Evolutionary conservation across 2,113 vertebrate genomes (phyloP).

Genomic region (Perognathus longimembris): DNA sequence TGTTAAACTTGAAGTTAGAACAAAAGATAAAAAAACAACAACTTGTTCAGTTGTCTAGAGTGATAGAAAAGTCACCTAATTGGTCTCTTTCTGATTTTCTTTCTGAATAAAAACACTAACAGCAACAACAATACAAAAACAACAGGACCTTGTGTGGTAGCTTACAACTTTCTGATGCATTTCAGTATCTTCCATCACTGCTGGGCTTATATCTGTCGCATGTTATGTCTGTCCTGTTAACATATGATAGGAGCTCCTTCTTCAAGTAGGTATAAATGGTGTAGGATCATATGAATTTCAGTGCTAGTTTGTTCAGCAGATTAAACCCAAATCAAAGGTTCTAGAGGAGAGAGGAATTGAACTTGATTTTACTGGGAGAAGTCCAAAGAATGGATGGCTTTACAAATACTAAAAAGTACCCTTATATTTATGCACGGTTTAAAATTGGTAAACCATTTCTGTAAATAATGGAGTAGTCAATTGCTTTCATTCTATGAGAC

Average conservation of each 20-base stretch:
- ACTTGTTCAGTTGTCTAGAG: not conserved
- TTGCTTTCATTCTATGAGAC: not conserved
- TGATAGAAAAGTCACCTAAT: not conserved
- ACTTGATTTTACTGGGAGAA: not conserved
- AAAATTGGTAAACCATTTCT: not conserved
- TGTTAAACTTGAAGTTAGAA: constrained; percentile 27
- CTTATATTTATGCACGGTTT: not conserved
- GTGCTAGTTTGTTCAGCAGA: not conserved
- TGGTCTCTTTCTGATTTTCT: not conserved
- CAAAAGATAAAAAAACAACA: not conserved
- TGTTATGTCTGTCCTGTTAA: not conserved
- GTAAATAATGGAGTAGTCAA: not conserved
- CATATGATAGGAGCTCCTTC: not conserved
- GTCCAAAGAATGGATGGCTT: not conserved
- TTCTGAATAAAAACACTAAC: not conserved
- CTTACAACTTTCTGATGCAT: not conserved
- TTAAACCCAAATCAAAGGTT: not conserved
- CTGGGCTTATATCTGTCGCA: not conserved
- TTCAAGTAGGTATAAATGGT: not conserved
- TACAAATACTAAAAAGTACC: constrained; percentile 21
- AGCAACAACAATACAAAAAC: not conserved
- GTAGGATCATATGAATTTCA: not conserved
- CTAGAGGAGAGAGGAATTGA: not conserved
- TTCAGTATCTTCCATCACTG: not conserved
- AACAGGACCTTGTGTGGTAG: not conserved